Base-by-base conservation (phyloP, 1,140 invertebrate species). In the Panagrolaimus sp. region DNA sequence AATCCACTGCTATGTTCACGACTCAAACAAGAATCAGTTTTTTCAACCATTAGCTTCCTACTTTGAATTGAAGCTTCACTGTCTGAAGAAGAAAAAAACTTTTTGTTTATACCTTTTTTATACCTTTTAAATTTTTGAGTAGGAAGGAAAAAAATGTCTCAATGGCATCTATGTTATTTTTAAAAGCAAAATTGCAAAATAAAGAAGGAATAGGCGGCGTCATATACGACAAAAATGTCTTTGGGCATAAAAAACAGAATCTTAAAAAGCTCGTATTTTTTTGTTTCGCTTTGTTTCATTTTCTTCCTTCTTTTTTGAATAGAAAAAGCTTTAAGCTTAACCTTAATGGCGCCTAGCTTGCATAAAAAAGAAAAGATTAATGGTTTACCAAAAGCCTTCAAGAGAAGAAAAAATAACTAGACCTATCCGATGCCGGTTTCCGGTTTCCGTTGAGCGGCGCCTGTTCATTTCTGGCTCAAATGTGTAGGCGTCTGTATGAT, bases 351-450 rank as follows among this genome's bases (percentile, higher is more conserved):
- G 51, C 27, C 20, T 11, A 25, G 20, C 20, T 57, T 25, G 51
- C 13, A 20, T 27, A 16, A 27, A n/a, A n/a, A 57, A 25, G 51
- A 57, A 57, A 57, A 57, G 51, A 57, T 57, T 57, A 57, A 57
- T 57, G 51, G 20, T 57, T 20, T 27, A 57, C 51, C 51, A 57
- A 25, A 57, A 27, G 51, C 20, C 51, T 57, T 25, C n/a, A 57
- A 57, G 11, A 57, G 20, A 27, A 16, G 7, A 27, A 20, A 57
- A 27, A 57, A 57, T 57, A 27, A 27, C 51, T 57, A 57, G 27
- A 57, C 51, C 51, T 57, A 11, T 20, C 51, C 51, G 51, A 25
- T 25, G 51, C 27, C 51, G 51, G 51, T 57, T 57, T 57, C 51
- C 51, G 51, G 51, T 57, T 57, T 25, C 51, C 20, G 27, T 57